Percentiles rank a stretch among this genome's conserved stretches.
These are phyloP conservation scores for Magallana nippona DNA, from an alignment of 2,888 invertebrate genomes.

Conservation along the genomic window DNA sequence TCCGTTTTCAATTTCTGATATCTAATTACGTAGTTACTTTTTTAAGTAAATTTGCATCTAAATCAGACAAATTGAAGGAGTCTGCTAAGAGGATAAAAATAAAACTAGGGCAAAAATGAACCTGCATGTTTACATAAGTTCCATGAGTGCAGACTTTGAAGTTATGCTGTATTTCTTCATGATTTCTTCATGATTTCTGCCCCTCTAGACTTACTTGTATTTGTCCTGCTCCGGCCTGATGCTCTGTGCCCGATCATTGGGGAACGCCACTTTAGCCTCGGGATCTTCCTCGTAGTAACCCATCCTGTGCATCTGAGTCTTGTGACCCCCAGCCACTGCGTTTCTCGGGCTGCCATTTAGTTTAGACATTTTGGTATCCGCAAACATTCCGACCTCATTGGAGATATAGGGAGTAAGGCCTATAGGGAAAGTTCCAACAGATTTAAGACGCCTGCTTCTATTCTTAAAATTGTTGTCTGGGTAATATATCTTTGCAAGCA, in stretches of 20 bases:
- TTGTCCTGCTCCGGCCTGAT: conserved; percentile 74
- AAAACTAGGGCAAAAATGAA: too few species aligned
- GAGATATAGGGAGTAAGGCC: conserved; percentile 79
- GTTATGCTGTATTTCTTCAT: too few species aligned
- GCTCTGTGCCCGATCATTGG: conserved; percentile 79
- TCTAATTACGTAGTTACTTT: too few species aligned
- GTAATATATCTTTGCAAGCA: too few species aligned
- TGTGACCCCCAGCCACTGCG: conserved; percentile 72
- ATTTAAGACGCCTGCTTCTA: neutral
- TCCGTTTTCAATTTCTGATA: neutral
- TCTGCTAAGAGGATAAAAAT: too few species aligned
- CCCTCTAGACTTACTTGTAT: conserved; percentile 70
- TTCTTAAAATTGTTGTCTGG: too few species aligned
- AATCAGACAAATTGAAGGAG: too few species aligned
- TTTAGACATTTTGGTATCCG: conserved; percentile 72
- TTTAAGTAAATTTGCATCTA: too few species aligned
- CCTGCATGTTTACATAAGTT: too few species aligned
- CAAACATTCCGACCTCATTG: conserved; percentile 79
- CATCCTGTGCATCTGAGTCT: conserved; percentile 68
- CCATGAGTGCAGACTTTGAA: too few species aligned
- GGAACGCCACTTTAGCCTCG: conserved; percentile 75
- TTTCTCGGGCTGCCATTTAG: conserved; percentile 70
- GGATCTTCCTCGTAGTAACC: conserved; percentile 55
- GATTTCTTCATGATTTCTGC: too few species aligned
- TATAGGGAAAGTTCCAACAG: conserved; percentile 50